phyloP scores from a whole-genome alignment of 2,113 vertebrate genomes.

The Procavia capensis region DNA sequence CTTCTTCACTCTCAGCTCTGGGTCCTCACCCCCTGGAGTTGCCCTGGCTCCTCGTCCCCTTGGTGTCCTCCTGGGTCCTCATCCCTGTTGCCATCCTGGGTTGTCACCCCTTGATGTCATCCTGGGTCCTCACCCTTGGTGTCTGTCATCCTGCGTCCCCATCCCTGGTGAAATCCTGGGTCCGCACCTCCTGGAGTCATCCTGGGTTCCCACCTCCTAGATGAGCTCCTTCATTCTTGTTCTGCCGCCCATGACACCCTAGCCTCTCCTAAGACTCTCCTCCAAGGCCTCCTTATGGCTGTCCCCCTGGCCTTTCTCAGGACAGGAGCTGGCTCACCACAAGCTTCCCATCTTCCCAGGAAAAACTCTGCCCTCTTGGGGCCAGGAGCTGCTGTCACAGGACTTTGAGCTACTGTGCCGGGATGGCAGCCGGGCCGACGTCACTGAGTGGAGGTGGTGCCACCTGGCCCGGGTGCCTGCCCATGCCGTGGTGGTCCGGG shows the following conservation, averaged over 20 bases:
- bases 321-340: background rate
- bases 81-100: background rate
- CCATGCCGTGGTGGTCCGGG: slow-evolving; percentile 90
- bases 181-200: background rate
- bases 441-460: slow-evolving; percentile 90
- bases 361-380: slow-evolving; percentile 85
- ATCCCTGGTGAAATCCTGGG: no score
- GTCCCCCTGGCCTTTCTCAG: background rate
- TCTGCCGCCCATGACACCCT: background rate
- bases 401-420: slow-evolving; percentile 94
- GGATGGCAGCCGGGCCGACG: slow-evolving; percentile 86
- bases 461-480: slow-evolving; percentile 92
- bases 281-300: no score
- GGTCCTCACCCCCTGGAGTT: background rate
- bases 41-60: background rate
- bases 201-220: background rate
- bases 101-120: no score
- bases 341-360: slow-evolving; percentile 83
- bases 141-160: no score
- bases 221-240: background rate
- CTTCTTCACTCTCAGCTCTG: background rate
- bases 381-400: slow-evolving; percentile 79
- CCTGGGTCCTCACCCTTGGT: background rate
- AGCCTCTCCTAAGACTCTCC: background rate
- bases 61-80: background rate